These are phyloP conservation scores for Acrocephalus kingi DNA, from an alignment of 2,113 vertebrate species.

Conservation along the genomic window DNA sequence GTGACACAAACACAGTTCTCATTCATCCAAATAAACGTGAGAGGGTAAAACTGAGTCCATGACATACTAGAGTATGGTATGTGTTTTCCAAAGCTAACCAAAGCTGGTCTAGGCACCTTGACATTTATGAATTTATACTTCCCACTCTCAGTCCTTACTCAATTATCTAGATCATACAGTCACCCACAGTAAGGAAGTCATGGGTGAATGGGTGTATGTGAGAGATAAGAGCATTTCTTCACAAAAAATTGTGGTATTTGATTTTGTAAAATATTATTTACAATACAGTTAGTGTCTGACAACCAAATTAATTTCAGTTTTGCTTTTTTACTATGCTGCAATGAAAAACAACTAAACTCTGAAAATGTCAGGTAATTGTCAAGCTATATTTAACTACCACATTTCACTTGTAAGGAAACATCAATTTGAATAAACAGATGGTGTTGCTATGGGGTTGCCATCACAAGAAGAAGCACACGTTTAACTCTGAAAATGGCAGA, in stretches of 20 bases:
- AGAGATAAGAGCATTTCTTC: neutral
- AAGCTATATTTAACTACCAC: conserved; percentile 20
- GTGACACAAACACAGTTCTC: neutral
- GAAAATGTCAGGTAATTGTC: conserved; percentile 24
- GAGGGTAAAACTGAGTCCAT: neutral
- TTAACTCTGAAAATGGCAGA: conserved; percentile 3
- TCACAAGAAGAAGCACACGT: neutral
- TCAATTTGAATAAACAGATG: conserved; percentile 28
- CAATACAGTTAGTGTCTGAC: neutral
- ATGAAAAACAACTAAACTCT: neutral
- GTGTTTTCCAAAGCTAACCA: neutral
- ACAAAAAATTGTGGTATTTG: neutral
- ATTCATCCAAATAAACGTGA: neutral
- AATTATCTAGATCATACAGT: neutral
- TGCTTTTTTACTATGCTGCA: neutral
- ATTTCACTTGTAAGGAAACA: neutral
- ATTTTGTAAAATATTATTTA: neutral
- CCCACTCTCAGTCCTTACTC: neutral
- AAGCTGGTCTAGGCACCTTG: neutral
- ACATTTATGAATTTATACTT: neutral
- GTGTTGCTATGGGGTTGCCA: conserved; percentile 26
- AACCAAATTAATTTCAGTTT: neutral
- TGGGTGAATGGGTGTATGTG: neutral
- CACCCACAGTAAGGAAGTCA: neutral
- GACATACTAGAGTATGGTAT: neutral